These are phyloP conservation scores for Deilephila elpenor DNA, from an alignment of 2,888 invertebrate species.

Conservation along the genomic window DNA sequence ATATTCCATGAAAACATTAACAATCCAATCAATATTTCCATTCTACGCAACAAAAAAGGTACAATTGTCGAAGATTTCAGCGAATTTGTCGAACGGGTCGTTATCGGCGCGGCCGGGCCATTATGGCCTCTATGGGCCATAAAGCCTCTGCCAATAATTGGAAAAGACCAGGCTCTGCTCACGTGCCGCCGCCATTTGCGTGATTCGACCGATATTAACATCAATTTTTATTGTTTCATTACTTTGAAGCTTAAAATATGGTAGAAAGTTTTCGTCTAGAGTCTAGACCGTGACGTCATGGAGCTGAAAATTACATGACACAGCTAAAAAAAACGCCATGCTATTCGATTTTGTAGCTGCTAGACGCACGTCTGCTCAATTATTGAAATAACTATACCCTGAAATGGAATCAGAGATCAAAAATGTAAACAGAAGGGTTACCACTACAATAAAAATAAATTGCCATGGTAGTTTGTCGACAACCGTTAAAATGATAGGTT, in stretches of 20 bases:
- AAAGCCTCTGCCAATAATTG: slow-evolving; percentile 29
- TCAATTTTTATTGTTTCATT: slow-evolving; percentile 3
- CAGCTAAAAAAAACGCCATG: too few relatives aligned
- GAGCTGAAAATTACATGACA: too few relatives aligned
- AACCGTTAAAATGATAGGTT: too few relatives aligned
- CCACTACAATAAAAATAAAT: too few relatives aligned
- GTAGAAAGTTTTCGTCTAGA: background rate
- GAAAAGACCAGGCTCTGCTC: slow-evolving; percentile 21
- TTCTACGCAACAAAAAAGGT: slow-evolving; percentile 1
- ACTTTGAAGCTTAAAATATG: background rate
- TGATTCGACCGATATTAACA: slow-evolving; percentile 20
- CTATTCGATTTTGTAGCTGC: too few relatives aligned
- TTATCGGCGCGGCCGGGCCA: slow-evolving; percentile 21
- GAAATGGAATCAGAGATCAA: too few relatives aligned
- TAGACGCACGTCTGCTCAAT: too few relatives aligned
- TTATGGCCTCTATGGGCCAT: slow-evolving; percentile 24
- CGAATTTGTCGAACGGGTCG: slow-evolving; percentile 20
- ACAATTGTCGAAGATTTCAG: slow-evolving; percentile 14
- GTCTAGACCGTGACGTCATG: too few relatives aligned
- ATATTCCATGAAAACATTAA: background rate
- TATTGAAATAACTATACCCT: too few relatives aligned
- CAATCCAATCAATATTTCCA: background rate
- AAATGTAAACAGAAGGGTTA: too few relatives aligned
- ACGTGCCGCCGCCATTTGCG: background rate
- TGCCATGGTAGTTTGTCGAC: too few relatives aligned